Percentiles rank a stretch among this genome's conserved stretches.
These are phyloP conservation scores for Coregonus sp. DNA, from an alignment of 2,797 vertebrate species.

Conservation along the genomic window DNA sequence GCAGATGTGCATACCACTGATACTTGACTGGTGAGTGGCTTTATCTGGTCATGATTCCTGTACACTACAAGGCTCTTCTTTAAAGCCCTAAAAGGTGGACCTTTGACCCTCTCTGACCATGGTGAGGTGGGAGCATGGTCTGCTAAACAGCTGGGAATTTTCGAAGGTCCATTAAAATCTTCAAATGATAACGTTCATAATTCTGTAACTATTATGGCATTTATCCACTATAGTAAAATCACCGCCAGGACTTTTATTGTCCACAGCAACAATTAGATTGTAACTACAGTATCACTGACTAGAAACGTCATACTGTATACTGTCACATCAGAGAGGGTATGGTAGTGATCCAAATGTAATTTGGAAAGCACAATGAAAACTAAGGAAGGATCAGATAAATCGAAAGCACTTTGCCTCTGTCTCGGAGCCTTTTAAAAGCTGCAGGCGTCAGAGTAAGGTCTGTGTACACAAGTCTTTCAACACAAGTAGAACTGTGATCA, in stretches of 20 bases:
- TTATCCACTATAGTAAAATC: not conserved
- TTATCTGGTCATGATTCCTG: not conserved
- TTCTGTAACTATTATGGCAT: not conserved
- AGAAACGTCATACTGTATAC: not conserved
- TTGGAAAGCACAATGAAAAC: not conserved
- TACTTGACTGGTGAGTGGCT: not conserved
- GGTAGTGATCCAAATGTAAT: not conserved
- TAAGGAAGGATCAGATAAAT: not conserved
- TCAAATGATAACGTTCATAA: not conserved
- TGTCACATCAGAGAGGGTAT: not conserved
- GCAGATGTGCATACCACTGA: not conserved
- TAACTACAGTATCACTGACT: not conserved
- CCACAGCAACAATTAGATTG: not conserved
- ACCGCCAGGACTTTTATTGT: not conserved
- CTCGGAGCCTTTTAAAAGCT: conserved; percentile 23
- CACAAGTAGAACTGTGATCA: conserved; percentile 54
- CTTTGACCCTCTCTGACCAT: not conserved
- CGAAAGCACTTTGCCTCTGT: conserved; percentile 11
- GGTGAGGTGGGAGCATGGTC: not conserved
- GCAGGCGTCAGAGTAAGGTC: conserved; percentile 40
- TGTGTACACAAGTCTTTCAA: conserved; percentile 56
- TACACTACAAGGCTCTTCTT: not conserved
- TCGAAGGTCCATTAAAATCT: not conserved
- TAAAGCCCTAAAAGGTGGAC: not conserved
- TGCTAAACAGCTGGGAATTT: not conserved